Percentiles rank a stretch among this genome's conserved stretches.
phyloP scores from a whole-genome alignment of 2,113 vertebrate species.

The Hyperopisus bebe region DNA sequence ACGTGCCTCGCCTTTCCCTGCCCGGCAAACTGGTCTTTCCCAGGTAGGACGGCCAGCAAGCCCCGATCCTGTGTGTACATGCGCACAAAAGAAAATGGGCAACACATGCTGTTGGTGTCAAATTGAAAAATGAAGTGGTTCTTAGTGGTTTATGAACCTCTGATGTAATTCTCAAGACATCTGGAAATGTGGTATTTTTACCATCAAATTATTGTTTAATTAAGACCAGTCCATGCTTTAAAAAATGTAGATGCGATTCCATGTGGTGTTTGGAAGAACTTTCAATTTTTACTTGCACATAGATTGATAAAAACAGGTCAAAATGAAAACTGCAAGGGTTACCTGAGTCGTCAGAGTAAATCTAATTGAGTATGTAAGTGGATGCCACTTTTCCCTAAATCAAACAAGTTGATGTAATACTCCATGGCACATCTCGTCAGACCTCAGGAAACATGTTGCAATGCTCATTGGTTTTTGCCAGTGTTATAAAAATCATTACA shows the following conservation, averaged over 20 bases:
- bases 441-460: not conserved
- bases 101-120: not conserved
- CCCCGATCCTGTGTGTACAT: not conserved
- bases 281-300: not conserved
- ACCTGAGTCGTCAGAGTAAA: not conserved
- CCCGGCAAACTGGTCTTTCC: slow-evolving; percentile 97
- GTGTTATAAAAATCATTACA: not conserved
- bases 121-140: not conserved
- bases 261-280: not conserved
- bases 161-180: not conserved
- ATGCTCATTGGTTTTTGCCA: not conserved
- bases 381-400: not conserved
- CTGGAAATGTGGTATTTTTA: not conserved
- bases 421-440: not conserved
- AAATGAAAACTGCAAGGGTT: not conserved
- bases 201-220: not conserved
- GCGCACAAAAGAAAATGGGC: not conserved
- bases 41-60: slow-evolving; percentile 60
- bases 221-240: not conserved
- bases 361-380: not conserved
- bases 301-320: not conserved
- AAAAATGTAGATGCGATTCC: not conserved
- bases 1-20: slow-evolving; percentile 90
- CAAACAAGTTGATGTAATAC: not conserved
- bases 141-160: not conserved